Evolutionary conservation across 2,113 vertebrate genomes (phyloP).

Genomic region (Symphodus melops): DNA sequence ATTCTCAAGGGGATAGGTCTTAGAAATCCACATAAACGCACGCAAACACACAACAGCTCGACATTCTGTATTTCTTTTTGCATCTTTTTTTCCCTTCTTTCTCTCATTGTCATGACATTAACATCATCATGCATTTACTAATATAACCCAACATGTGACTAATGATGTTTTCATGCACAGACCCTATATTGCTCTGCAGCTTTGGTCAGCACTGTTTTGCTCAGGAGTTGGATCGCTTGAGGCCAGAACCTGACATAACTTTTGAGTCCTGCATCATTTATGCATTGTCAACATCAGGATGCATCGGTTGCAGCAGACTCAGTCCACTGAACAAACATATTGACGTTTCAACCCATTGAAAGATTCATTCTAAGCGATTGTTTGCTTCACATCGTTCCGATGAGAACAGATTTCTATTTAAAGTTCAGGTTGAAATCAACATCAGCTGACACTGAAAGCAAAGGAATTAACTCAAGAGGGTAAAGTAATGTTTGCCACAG

Average conservation of each 20-base stretch:
- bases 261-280: slow-evolving; percentile 78
- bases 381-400: slow-evolving; percentile 12
- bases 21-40: slow-evolving; percentile 12
- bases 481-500: background rate
- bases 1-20: slow-evolving; percentile 45
- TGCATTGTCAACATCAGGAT: slow-evolving; percentile 74
- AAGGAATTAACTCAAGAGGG: background rate
- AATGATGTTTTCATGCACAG: slow-evolving; percentile 39
- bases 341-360: slow-evolving; percentile 56
- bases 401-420: slow-evolving; percentile 36
- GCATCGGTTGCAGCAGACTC: slow-evolving; percentile 61
- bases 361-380: slow-evolving; percentile 50
- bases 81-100: background rate
- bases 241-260: slow-evolving; percentile 70
- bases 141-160: background rate
- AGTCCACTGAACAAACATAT: slow-evolving; percentile 68
- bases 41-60: slow-evolving; percentile 1
- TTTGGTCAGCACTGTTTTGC: slow-evolving; percentile 48
- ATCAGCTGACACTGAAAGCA: slow-evolving; percentile 11
- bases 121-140: background rate
- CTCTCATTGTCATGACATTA: background rate
- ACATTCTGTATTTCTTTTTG: slow-evolving; percentile 13
- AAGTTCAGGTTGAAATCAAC: slow-evolving; percentile 6
- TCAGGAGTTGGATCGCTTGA: slow-evolving; percentile 60
- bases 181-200: slow-evolving; percentile 26